These are phyloP conservation scores for Streblospio benedicti DNA, from an alignment of 1,140 invertebrate genomes.

Conservation along the genomic window DNA sequence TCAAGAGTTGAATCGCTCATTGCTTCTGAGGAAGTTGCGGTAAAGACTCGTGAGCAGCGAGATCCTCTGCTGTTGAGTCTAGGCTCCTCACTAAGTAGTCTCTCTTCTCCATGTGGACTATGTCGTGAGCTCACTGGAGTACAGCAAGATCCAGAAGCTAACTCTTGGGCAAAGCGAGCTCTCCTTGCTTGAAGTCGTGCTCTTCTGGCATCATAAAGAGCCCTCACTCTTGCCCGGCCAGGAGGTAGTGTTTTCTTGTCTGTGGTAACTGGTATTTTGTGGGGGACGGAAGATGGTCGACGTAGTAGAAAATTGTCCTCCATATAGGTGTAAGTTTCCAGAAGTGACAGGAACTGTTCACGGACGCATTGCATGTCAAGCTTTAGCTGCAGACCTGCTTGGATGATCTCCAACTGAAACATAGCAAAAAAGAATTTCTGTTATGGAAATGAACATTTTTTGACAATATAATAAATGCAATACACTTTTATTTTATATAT, in stretches of 20 bases:
- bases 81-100: too few species aligned
- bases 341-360: not conserved
- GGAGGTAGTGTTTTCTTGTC: not conserved
- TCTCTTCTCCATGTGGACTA: too few species aligned
- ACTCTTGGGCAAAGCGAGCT: too few species aligned
- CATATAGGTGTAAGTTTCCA: not conserved
- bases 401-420: slow-evolving; percentile 12
- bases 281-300: not conserved
- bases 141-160: too few species aligned
- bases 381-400: slow-evolving; percentile 6
- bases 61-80: too few species aligned
- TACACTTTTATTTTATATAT: not conserved
- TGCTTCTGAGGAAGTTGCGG: too few species aligned
- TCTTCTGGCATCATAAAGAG: slow-evolving; percentile 1
- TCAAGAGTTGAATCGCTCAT: too few species aligned
- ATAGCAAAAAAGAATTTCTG: too few species aligned
- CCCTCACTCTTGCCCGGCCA: not conserved
- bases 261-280: not conserved
- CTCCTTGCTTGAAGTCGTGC: not conserved
- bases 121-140: too few species aligned
- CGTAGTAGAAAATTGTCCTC: not conserved
- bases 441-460: too few species aligned
- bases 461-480: not conserved
- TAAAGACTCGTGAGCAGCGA: too few species aligned
- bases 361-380: not conserved